A percentile compares a stretch with the other conserved stretches of the same genome.
Conservation (phyloP, 2,888 invertebrate species). For the Rhingia campestris region DNA sequence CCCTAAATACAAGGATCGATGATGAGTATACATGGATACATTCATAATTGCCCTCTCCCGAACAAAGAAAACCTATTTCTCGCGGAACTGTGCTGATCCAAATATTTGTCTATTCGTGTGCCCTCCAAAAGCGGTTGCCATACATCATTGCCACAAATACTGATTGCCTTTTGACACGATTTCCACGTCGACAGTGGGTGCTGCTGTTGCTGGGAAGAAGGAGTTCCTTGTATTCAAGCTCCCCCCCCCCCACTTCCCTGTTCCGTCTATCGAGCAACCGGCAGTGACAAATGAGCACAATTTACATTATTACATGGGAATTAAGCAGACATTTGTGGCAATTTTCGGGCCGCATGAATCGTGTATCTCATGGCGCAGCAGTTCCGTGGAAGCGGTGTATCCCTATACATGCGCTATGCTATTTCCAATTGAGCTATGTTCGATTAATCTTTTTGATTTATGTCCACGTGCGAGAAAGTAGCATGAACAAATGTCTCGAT, state of each 20-base stretch:
- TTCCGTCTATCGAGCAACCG: slow-evolving; percentile 66
- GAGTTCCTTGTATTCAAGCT: slow-evolving; percentile 41
- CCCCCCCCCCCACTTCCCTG: slow-evolving; percentile 16
- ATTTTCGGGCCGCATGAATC: slow-evolving; percentile 70
- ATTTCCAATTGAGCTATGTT: slow-evolving; percentile 82
- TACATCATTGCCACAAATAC: slow-evolving; percentile 67
- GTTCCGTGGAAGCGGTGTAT: slow-evolving; percentile 56
- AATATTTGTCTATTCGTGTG: slow-evolving; percentile 71
- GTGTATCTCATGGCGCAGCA: slow-evolving; percentile 72
- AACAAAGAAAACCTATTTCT: slow-evolving; percentile 32
- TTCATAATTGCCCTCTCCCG: no score
- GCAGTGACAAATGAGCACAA: slow-evolving; percentile 74
- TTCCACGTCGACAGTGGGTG: slow-evolving; percentile 59
- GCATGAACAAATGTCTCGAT: slow-evolving; percentile 81
- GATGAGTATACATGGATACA: no score
- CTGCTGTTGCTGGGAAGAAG: slow-evolving; percentile 35
- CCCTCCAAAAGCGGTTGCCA: slow-evolving; percentile 55
- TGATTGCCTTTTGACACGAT: slow-evolving; percentile 74
- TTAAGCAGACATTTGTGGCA: slow-evolving; percentile 71
- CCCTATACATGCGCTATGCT: slow-evolving; percentile 62
- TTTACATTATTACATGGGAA: slow-evolving; percentile 74
- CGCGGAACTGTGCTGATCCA: slow-evolving; percentile 65
- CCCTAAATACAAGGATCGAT: no score
- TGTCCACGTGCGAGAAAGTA: slow-evolving; percentile 80
- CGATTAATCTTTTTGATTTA: slow-evolving; percentile 83